Conservation (phyloP, 2,113 vertebrate species). For the Poeciliopsis turrubarensis region DNA sequence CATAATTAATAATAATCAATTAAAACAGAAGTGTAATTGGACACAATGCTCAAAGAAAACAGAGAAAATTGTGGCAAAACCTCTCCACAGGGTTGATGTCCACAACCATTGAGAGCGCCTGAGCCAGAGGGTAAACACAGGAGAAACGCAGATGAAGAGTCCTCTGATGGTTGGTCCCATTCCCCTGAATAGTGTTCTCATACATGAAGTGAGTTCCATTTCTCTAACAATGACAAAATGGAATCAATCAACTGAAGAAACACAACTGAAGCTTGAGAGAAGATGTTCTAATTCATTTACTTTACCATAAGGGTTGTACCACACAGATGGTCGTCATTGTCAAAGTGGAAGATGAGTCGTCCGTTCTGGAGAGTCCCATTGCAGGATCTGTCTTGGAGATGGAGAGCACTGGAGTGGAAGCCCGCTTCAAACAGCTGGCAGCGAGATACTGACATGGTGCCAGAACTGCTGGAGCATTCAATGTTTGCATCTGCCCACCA, state of each 20-base stretch:
- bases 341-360: conserved; percentile 65
- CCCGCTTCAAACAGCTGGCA: conserved; percentile 76
- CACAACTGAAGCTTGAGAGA: neutral
- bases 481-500: conserved; percentile 56
- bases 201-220: conserved; percentile 65
- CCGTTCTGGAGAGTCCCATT: conserved; percentile 55
- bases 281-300: neutral
- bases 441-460: conserved; percentile 71
- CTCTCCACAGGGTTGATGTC: conserved; percentile 65
- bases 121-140: conserved; percentile 52
- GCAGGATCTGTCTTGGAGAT: conserved; percentile 68
- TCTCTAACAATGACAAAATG: conserved; percentile 40
- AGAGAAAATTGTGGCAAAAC: neutral
- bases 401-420: conserved; percentile 53
- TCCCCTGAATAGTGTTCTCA: conserved; percentile 44
- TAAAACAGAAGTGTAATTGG: neutral
- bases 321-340: conserved; percentile 61
- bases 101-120: conserved; percentile 45
- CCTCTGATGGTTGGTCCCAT: conserved; percentile 37
- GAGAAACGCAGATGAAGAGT: conserved; percentile 39
- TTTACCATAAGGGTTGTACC: conserved; percentile 68
- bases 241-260: neutral
- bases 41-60: neutral
- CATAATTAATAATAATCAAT: neutral
- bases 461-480: conserved; percentile 55